Percentiles rank a stretch among this genome's conserved stretches.
These are phyloP conservation scores for human DNA, from an alignment of 2,113 vertebrate genomes.

Conservation along the genomic window GRCh38 chr14:46721001-46721500, in stretches of 20 bases:
- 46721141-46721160: too few relatives aligned
- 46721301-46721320: background rate
- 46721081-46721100: background rate
- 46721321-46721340: background rate
- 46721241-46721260: too few relatives aligned
- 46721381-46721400: background rate
- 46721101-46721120: background rate
- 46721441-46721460: too few relatives aligned
- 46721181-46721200: too few relatives aligned
- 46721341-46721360: background rate
- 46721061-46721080: background rate
- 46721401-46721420: background rate
- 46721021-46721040: too few relatives aligned
- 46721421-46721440: background rate
- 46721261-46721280: background rate
- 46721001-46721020: too few relatives aligned
- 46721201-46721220: too few relatives aligned
- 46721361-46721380: background rate
- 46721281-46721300: background rate
- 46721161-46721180: background rate
- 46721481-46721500: too few relatives aligned
- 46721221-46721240: too few relatives aligned
- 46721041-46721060: too few relatives aligned
- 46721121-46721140: too few relatives aligned
- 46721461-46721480: too few relatives aligned